These are phyloP conservation scores for Pristionchus mayeri DNA, from an alignment of 2,888 invertebrate species.

Conservation along the genomic window DNA sequence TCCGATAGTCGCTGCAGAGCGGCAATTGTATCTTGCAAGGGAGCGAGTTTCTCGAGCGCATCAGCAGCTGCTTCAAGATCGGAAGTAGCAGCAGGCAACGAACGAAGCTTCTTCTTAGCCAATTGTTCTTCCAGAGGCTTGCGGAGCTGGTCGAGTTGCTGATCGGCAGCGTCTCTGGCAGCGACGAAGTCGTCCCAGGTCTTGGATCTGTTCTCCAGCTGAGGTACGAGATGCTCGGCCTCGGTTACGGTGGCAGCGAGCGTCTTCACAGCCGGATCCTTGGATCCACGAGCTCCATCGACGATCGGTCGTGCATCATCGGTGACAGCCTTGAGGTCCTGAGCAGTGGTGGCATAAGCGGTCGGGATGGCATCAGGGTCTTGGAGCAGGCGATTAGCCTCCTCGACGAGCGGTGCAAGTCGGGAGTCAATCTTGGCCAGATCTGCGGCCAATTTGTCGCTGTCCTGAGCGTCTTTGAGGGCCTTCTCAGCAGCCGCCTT, in stretches of 20 bases:
- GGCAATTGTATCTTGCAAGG: slow-evolving; percentile 54
- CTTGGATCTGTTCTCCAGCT: slow-evolving; percentile 58
- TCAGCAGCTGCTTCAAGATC: slow-evolving; percentile 8
- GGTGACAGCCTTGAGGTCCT: slow-evolving; percentile 50
- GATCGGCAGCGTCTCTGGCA: slow-evolving; percentile 61
- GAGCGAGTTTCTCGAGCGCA: slow-evolving; percentile 49
- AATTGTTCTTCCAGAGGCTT: slow-evolving; percentile 46
- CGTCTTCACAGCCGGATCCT: slow-evolving; percentile 53
- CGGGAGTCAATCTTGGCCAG: slow-evolving; percentile 53
- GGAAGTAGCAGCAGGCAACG: neutral
- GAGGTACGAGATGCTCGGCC: slow-evolving; percentile 56
- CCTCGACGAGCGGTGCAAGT: slow-evolving; percentile 57
- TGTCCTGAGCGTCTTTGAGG: slow-evolving; percentile 55
- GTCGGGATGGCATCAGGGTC: slow-evolving; percentile 51
- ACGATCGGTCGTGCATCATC: slow-evolving; percentile 49
- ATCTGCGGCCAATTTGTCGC: slow-evolving; percentile 57
- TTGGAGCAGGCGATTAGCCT: slow-evolving; percentile 55
- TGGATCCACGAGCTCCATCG: slow-evolving; percentile 47
- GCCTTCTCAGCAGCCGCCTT: slow-evolving; percentile 55
- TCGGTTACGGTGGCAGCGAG: slow-evolving; percentile 55
- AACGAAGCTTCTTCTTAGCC: slow-evolving; percentile 15
- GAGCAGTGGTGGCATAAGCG: slow-evolving; percentile 11
- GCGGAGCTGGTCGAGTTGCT: slow-evolving; percentile 56
- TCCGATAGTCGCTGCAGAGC: slow-evolving; percentile 57
- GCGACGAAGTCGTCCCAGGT: slow-evolving; percentile 63